phyloP scores from a whole-genome alignment of 2,113 vertebrate species.

The Dermatemys mawii region DNA sequence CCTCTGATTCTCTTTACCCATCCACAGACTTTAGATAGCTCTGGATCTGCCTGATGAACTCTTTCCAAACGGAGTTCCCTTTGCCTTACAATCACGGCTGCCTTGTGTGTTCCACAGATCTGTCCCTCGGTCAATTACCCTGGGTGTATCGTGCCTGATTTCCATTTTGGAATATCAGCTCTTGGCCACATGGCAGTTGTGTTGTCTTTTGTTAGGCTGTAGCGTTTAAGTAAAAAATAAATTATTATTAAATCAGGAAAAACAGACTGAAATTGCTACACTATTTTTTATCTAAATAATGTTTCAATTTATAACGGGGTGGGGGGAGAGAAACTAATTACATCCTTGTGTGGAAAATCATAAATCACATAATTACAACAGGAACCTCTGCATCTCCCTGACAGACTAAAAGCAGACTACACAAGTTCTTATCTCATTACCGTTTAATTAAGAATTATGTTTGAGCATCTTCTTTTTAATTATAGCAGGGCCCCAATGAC shows the following conservation, averaged over 20 bases:
- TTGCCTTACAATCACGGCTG: background rate
- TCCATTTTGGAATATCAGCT: background rate
- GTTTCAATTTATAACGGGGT: slow-evolving; percentile 34
- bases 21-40: background rate
- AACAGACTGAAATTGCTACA: background rate
- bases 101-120: too few relatives aligned
- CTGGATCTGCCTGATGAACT: background rate
- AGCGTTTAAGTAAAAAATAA: background rate
- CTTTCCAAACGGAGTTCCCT: background rate
- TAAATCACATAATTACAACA: slow-evolving; percentile 86
- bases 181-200: background rate
- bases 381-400: slow-evolving; percentile 67
- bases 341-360: slow-evolving; percentile 76
- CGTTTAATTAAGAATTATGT: slow-evolving; percentile 94
- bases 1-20: background rate
- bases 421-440: slow-evolving; percentile 88
- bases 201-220: background rate
- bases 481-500: slow-evolving; percentile 83
- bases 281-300: slow-evolving; percentile 58
- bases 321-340: slow-evolving; percentile 73
- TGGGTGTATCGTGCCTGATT: too few relatives aligned
- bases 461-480: slow-evolving; percentile 88
- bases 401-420: slow-evolving; percentile 49
- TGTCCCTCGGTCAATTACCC: background rate
- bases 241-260: background rate